Percentiles rank a stretch among this genome's conserved stretches.
Conservation (phyloP, 2,113 vertebrate species). For the Salvelinus namaycush region DNA sequence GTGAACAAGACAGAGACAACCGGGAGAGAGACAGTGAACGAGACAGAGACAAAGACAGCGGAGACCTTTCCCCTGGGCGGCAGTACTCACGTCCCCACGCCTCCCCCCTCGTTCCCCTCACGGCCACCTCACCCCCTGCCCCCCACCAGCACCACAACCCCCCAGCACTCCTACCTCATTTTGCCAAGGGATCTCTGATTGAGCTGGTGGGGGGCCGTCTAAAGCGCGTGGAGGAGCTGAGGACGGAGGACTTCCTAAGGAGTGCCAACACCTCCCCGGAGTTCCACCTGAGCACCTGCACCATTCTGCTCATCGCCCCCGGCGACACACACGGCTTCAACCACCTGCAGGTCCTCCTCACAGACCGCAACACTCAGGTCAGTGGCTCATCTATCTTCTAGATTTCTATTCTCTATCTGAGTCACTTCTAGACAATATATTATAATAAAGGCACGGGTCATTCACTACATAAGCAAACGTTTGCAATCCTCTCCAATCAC, state of each 20-base stretch:
- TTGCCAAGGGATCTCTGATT: slow-evolving; percentile 79
- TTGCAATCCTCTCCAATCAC: too few relatives aligned
- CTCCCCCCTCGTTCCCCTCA: slow-evolving; percentile 16
- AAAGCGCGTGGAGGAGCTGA: slow-evolving; percentile 77
- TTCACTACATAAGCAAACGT: too few relatives aligned
- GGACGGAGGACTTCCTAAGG: slow-evolving; percentile 76
- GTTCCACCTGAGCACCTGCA: slow-evolving; percentile 80
- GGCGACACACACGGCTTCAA: slow-evolving; percentile 71
- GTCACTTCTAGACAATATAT: not conserved
- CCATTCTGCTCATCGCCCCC: slow-evolving; percentile 70
- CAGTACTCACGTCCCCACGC: slow-evolving; percentile 24
- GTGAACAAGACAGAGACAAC: slow-evolving; percentile 26
- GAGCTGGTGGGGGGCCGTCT: slow-evolving; percentile 74
- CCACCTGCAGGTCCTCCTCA: slow-evolving; percentile 77
- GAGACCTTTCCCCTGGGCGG: slow-evolving; percentile 54
- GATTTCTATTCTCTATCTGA: slow-evolving; percentile 55
- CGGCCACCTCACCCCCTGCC: slow-evolving; percentile 45
- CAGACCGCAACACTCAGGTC: slow-evolving; percentile 80
- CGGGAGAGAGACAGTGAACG: slow-evolving; percentile 49
- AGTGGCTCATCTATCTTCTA: slow-evolving; percentile 36
- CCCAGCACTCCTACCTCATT: slow-evolving; percentile 78
- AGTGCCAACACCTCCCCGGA: slow-evolving; percentile 74
- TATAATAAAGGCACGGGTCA: too few relatives aligned
- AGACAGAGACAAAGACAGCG: slow-evolving; percentile 54
- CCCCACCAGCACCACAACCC: slow-evolving; percentile 44